Conservation (phyloP, 2,888 invertebrate species). For the Melikaiella ostensackeni region DNA sequence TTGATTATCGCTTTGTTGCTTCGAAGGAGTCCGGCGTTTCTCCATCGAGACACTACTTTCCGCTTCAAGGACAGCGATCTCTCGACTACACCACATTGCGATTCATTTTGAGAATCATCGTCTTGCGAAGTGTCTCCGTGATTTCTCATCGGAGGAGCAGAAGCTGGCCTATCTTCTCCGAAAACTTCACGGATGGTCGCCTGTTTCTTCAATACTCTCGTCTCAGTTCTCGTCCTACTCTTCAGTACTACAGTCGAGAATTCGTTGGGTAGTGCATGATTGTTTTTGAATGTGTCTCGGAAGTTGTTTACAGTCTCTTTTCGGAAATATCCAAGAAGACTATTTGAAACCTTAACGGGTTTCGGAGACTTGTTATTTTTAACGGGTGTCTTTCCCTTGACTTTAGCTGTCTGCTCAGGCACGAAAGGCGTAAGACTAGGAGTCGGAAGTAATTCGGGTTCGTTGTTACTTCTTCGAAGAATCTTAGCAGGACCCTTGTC, state of each 20-base stretch:
- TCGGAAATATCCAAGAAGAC: constrained; percentile 82
- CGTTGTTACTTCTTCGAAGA: constrained; percentile 80
- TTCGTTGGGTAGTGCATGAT: constrained; percentile 80
- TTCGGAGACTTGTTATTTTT: constrained; percentile 65
- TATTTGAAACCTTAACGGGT: constrained; percentile 75
- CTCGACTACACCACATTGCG: constrained; percentile 55
- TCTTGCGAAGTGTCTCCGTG: constrained; percentile 75
- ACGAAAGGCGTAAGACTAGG: constrained; percentile 79
- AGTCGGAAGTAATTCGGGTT: constrained; percentile 81
- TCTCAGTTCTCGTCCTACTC: constrained; percentile 87
- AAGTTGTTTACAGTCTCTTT: constrained; percentile 85
- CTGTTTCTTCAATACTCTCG: constrained; percentile 84
- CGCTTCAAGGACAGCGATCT: constrained; percentile 64
- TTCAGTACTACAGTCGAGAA: constrained; percentile 86
- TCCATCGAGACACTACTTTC: constrained; percentile 70
- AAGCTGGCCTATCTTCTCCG: constrained; percentile 88
- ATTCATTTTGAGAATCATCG: constrained; percentile 72
- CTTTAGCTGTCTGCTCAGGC: constrained; percentile 55
- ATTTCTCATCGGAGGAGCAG: constrained; percentile 86
- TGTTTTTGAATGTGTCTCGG: constrained; percentile 83
- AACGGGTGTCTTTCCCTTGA: constrained; percentile 63
- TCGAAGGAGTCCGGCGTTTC: constrained; percentile 72
- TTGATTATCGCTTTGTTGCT: constrained; percentile 74
- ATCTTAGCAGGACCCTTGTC: constrained; percentile 78
- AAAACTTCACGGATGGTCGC: constrained; percentile 91